phyloP scores from a whole-genome alignment of 2,888 invertebrate genomes.

The Melieria crassipennis region DNA sequence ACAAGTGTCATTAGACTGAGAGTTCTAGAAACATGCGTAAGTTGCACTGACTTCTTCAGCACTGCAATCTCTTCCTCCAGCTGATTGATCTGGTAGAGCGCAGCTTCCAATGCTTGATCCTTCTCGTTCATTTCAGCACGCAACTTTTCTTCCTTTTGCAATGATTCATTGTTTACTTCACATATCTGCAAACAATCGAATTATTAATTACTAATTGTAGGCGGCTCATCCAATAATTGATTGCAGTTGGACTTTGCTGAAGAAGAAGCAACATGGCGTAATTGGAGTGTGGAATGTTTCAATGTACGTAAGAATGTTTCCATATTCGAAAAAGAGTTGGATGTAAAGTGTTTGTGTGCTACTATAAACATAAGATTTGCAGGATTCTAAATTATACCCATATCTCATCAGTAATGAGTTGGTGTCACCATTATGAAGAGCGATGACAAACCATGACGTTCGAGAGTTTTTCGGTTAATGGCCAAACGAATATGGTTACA shows the following conservation, averaged over 20 bases:
- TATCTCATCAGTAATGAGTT: no score
- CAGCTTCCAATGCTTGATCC: constrained; percentile 31
- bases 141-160: constrained; percentile 40
- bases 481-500: no score
- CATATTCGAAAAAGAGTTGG: no score
- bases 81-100: constrained; percentile 39
- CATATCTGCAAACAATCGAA: constrained; percentile 36
- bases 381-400: no score
- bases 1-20: no score
- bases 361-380: no score
- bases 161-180: constrained; percentile 40
- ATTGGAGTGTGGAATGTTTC: no score
- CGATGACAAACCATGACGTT: no score
- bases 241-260: neutral
- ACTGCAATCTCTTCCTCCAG: constrained; percentile 39
- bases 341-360: no score
- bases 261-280: neutral
- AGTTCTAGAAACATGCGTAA: neutral
- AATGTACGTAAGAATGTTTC: no score
- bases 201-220: neutral
- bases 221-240: neutral
- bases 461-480: no score
- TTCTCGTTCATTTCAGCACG: constrained; percentile 40
- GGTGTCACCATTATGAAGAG: no score
- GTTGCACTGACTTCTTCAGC: constrained; percentile 42